Percentiles rank a stretch among this genome's conserved stretches.
Conservation (phyloP, 1,140 invertebrate species). For the Microplitis demolitor region DNA sequence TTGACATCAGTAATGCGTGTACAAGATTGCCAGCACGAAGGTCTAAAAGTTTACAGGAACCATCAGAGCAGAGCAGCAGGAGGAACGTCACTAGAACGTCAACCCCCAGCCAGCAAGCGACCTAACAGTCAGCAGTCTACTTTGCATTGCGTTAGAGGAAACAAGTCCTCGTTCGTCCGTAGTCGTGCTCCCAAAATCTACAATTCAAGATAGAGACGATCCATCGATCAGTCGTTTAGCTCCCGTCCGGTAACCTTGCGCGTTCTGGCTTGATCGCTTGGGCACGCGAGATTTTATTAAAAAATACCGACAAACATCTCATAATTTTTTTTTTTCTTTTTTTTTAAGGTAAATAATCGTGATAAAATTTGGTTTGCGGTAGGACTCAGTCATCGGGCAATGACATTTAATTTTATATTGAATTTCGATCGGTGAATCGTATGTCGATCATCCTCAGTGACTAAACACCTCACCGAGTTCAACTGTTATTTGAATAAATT, state of each 20-base stretch:
- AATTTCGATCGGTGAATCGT: too few species aligned
- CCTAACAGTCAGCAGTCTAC: conserved; percentile 4
- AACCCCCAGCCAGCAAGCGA: neutral
- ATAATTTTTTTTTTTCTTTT: neutral
- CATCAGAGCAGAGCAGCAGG: neutral
- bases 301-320: neutral
- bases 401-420: too few species aligned
- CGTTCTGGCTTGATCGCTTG: neutral
- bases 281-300: neutral
- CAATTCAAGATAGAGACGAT: neutral
- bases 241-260: conserved; percentile 26
- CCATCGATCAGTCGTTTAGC: conserved; percentile 26
- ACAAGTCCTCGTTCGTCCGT: conserved; percentile 11
- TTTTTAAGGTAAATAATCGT: too few species aligned
- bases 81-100: neutral
- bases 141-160: conserved; percentile 26
- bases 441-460: too few species aligned
- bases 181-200: neutral
- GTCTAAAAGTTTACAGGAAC: neutral
- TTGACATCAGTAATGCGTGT: conserved; percentile 18
- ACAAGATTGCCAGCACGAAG: conserved; percentile 14
- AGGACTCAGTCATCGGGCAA: too few species aligned
- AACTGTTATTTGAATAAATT: too few species aligned
- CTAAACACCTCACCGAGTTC: too few species aligned
- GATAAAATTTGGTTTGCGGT: too few species aligned